A percentile compares a stretch with the other conserved stretches of the same genome.
Evolutionary conservation across 2,113 vertebrate genomes (phyloP).

Genomic region (Cephalopholis sonnerati): DNA sequence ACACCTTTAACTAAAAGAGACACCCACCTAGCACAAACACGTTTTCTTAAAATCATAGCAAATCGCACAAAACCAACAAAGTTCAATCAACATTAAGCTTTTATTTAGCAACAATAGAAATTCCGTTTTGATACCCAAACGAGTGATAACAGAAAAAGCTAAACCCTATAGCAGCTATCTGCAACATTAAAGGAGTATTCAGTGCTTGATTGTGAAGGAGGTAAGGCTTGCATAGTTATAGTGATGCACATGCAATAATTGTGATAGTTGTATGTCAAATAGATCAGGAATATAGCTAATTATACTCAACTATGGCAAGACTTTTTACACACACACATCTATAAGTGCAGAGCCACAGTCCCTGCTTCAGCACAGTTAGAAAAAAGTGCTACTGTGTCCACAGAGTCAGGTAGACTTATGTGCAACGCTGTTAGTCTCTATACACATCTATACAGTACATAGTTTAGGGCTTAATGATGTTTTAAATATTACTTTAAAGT

Average conservation of each 20-base stretch:
- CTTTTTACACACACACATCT: conserved; percentile 39
- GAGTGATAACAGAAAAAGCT: conserved; percentile 26
- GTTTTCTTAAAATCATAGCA: neutral
- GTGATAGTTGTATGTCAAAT: conserved; percentile 35
- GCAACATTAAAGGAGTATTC: conserved; percentile 44
- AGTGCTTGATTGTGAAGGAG: conserved; percentile 52
- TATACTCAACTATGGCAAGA: conserved; percentile 37
- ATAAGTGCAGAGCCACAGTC: conserved; percentile 34
- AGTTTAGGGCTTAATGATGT: conserved; percentile 3
- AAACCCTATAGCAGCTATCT: conserved; percentile 50
- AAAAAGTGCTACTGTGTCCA: conserved; percentile 42
- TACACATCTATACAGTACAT: conserved; percentile 45
- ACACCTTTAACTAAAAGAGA: too few species aligned
- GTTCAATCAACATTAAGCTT: conserved; percentile 63
- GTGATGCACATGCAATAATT: conserved; percentile 66
- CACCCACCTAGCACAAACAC: neutral
- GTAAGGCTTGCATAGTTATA: conserved; percentile 77
- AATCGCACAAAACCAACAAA: neutral
- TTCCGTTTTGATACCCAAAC: conserved; percentile 58
- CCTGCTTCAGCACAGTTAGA: conserved; percentile 29
- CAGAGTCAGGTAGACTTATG: conserved; percentile 41
- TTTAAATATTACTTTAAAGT: conserved; percentile 18
- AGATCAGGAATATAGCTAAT: conserved; percentile 37
- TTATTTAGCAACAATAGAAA: conserved; percentile 85
- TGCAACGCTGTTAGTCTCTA: conserved; percentile 38